phyloP scores from a whole-genome alignment of 2,113 vertebrate genomes.

The Phycodurus eques region DNA sequence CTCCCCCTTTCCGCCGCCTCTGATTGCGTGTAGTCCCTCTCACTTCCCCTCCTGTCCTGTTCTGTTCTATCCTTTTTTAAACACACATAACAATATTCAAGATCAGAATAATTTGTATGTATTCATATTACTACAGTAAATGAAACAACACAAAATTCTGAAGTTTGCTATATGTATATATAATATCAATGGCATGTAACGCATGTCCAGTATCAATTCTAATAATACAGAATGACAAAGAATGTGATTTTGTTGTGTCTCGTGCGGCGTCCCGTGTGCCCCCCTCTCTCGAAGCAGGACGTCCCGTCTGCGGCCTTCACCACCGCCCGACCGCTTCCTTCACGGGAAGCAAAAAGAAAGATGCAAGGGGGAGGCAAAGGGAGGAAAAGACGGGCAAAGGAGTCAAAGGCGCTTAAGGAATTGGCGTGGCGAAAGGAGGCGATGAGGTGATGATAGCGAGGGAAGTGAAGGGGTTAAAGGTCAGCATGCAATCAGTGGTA shows the following conservation, averaged over 20 bases:
- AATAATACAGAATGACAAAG: neutral
- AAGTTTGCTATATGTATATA: neutral
- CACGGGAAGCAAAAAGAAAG: neutral
- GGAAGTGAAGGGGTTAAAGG: neutral
- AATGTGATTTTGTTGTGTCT: neutral
- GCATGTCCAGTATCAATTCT: neutral
- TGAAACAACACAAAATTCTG: neutral
- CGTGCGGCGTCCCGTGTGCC: neutral
- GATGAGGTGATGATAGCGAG: constrained; percentile 2
- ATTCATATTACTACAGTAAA: too few relatives aligned
- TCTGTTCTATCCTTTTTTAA: too few relatives aligned
- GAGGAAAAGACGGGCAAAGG: neutral
- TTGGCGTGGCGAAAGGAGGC: neutral
- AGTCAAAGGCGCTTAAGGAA: neutral
- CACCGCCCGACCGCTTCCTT: neutral
- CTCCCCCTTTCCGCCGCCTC: too few relatives aligned
- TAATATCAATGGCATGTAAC: neutral
- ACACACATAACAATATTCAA: too few relatives aligned
- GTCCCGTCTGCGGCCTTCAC: constrained; percentile 1
- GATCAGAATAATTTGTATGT: too few relatives aligned
- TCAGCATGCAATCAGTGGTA: neutral
- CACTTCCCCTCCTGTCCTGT: too few relatives aligned
- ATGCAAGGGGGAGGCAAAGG: neutral
- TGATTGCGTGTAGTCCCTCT: too few relatives aligned
- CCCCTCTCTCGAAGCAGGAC: neutral